Conservation (phyloP, 1,140 invertebrate genomes). For the Chelonus insularis region DNA sequence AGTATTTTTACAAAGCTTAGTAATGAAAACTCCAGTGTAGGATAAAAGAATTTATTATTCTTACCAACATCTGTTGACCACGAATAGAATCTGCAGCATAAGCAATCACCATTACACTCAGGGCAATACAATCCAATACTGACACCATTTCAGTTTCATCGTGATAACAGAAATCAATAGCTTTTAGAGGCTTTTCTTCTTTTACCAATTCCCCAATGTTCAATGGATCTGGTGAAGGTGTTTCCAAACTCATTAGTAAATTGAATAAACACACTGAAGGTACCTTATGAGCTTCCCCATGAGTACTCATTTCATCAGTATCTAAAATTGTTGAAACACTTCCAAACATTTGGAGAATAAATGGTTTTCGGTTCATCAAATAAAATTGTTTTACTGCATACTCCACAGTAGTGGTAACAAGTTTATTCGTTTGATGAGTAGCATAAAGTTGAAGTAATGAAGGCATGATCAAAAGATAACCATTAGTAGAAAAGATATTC, state of each 20-base stretch:
- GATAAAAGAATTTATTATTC: neutral
- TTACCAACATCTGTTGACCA: conserved; percentile 95
- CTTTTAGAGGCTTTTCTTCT: conserved; percentile 93
- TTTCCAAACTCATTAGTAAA: conserved; percentile 88
- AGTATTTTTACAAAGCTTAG: no score
- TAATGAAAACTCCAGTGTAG: no score
- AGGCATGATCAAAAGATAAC: conserved; percentile 96
- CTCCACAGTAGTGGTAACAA: conserved; percentile 94
- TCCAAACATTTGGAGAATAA: conserved; percentile 98
- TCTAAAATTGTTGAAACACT: conserved; percentile 95
- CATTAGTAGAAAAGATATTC: conserved; percentile 98
- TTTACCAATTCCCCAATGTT: conserved; percentile 95
- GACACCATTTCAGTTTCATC: conserved; percentile 94
- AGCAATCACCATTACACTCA: conserved; percentile 96
- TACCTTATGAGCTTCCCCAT: conserved; percentile 90
- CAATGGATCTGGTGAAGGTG: conserved; percentile 89
- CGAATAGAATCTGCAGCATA: conserved; percentile 94
- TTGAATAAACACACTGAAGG: conserved; percentile 89
- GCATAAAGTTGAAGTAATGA: conserved; percentile 95
- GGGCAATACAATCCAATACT: conserved; percentile 89
- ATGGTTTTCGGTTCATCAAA: conserved; percentile 96
- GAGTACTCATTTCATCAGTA: conserved; percentile 82
- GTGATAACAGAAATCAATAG: conserved; percentile 96
- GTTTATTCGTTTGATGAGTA: conserved; percentile 94
- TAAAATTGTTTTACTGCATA: conserved; percentile 99